Base-by-base conservation (phyloP, 2,888 invertebrate genomes). In the Ophraella communa region DNA sequence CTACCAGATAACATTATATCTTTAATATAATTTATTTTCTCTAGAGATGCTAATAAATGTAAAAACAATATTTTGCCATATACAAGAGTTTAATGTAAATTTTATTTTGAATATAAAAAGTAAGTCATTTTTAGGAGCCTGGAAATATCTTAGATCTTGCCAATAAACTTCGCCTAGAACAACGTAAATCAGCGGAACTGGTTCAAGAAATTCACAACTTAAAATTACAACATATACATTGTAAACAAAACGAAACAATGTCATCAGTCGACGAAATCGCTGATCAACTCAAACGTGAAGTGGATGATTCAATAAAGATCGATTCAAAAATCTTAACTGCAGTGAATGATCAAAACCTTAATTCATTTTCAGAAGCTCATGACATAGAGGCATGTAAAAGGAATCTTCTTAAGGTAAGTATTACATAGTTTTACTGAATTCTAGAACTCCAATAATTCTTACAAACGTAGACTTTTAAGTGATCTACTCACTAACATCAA, bases 311-410 rank as follows among this genome's bases (percentile, higher is more conserved):
- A 0, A 87, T 85, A 0, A 84, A 85, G 67, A 77, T 89, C 21
- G 89, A 89, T 73, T 84, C 85, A 2, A 86, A 85, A 69, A 85
- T 88, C 35, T 78, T 88, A 24, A 85, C 83, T 57, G 88, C 86
- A 0, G 84, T 88, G 17, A 86, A 87, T 58, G 78, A 76, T 56
- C 74, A 74, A 23, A 77, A 73, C 57, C 66, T 74, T 11, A 77
- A 70, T 56, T 76, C 76, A 0, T 69, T 74, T 49, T 73, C 74
- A 4, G 77, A 77, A 21, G 70, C 62, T 35, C 73, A 74, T 1
- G 74, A 77, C 57, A 47, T 72, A 10, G 85, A 85, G 45, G 80
- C 82, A 51, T 82, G 83, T 61, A 82, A 82, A 67, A 74, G 74
- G 62, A 66, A 68, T 17, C 18, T 72, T 8, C 35, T 59, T 10